Conservation (phyloP, 2,113 vertebrate genomes). For the Myiozetetes cayanensis region DNA sequence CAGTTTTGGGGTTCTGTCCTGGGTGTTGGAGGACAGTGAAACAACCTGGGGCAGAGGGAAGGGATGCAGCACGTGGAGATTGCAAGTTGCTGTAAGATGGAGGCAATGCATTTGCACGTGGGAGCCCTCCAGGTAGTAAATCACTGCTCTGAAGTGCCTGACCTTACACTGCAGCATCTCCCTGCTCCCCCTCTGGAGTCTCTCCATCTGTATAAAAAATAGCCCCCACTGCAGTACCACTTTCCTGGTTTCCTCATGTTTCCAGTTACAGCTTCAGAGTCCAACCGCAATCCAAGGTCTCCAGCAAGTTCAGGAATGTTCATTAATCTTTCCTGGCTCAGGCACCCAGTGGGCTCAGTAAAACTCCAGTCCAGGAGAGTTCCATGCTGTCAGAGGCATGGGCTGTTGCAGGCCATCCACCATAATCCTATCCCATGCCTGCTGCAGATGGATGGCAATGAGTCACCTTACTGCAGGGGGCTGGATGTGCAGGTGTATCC, state of each 20-base stretch:
- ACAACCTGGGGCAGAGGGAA: fast-evolving
- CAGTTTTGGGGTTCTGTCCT: background rate
- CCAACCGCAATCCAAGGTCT: background rate
- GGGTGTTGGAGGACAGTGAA: background rate
- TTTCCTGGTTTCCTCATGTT: background rate
- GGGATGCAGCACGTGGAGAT: background rate
- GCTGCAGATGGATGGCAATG: background rate
- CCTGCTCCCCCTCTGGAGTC: background rate
- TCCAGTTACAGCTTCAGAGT: background rate
- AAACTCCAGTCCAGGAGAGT: background rate
- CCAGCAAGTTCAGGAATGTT: background rate
- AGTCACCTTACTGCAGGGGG: background rate
- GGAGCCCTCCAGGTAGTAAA: background rate
- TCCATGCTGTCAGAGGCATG: background rate
- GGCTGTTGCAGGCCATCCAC: background rate
- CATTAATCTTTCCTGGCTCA: background rate
- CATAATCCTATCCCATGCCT: background rate
- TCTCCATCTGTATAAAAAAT: background rate
- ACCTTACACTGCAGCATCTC: background rate
- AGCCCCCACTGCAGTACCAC: background rate
- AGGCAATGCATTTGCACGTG: background rate
- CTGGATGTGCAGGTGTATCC: background rate
- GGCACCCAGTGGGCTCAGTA: background rate
- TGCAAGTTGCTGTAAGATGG: background rate
- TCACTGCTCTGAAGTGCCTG: background rate